Evolutionary conservation across 1,140 invertebrate genomes (phyloP), one percentile per base, ranked within the genome.

Genomic region (Ridgeia piscesae): DNA sequence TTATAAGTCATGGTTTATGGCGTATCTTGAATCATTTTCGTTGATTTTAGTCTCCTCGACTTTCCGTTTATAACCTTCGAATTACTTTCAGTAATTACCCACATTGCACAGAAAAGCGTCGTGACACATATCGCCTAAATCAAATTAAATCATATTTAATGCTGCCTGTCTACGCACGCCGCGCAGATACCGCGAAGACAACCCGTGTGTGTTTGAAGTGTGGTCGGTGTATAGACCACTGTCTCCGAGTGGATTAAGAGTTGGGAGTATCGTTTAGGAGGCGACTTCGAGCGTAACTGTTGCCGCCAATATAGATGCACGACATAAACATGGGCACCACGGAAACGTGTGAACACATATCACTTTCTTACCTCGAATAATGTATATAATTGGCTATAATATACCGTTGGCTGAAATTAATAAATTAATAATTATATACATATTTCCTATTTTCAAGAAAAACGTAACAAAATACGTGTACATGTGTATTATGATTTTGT

Each of bases 121-220:
- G 58, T 77, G 0, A 77, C 27, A 77, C 27, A 31, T 31, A 77
- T 31, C 58, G 27, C 58, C 8, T 77, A 77, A 77, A 77, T 77
- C 58, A 77, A 77, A 77, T 77, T 77, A 77, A 77, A 77, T 77
- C 58, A 77, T 77, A 77, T 77, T 77, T 77, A 77, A 77, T 77
- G 58, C 58, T 21, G 58, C 58, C 58, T 77, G 58, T 31, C 58
- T 77, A 31, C 27, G 58, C 58, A 77, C 8, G 48, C 48, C 48
- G 21, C 48, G 48, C 21, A n/a, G n/a, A 50, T 77, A 77, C 27
- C 27, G 27, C 27, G 58, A 77, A 77, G 4, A 21, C 58, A 77
- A 77, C 14, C 14, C 58, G 2, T 2, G 27, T 2, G 58, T 21
- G 17, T 77, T 77, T 77, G 58, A 77, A 21, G 58, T 77, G 58